Conservation (phyloP, 2,797 vertebrate species). For the Macrochelys suwanniensis region DNA sequence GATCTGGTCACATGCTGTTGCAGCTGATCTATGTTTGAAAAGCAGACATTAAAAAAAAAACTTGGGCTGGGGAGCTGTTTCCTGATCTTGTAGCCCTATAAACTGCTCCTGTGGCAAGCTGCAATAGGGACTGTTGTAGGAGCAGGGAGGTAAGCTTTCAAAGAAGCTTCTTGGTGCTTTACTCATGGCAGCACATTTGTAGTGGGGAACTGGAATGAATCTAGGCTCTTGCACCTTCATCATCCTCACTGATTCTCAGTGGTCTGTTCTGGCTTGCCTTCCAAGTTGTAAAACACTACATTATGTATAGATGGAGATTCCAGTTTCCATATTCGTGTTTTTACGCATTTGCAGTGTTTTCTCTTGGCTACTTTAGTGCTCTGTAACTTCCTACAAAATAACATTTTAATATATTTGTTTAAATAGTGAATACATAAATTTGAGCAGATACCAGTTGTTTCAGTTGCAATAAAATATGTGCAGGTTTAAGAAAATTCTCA, state of each 20-base stretch:
- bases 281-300: background rate
- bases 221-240: background rate
- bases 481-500: background rate
- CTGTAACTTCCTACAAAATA: background rate
- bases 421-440: background rate
- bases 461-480: background rate
- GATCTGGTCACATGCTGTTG: background rate
- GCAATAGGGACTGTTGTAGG: background rate
- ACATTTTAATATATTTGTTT: background rate
- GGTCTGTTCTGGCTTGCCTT: background rate
- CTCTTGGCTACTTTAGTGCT: background rate
- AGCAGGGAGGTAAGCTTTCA: background rate
- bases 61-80: background rate
- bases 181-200: background rate
- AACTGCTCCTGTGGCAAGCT: background rate
- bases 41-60: background rate
- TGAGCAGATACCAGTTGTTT: background rate
- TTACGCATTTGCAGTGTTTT: background rate
- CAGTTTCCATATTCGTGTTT: background rate
- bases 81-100: background rate
- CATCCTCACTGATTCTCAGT: background rate
- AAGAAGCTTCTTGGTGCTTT: background rate
- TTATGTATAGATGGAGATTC: background rate
- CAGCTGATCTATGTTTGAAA: background rate
- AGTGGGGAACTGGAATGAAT: background rate